These are phyloP conservation scores for Sipha maydis DNA, from an alignment of 2,888 invertebrate species.

Conservation along the genomic window DNA sequence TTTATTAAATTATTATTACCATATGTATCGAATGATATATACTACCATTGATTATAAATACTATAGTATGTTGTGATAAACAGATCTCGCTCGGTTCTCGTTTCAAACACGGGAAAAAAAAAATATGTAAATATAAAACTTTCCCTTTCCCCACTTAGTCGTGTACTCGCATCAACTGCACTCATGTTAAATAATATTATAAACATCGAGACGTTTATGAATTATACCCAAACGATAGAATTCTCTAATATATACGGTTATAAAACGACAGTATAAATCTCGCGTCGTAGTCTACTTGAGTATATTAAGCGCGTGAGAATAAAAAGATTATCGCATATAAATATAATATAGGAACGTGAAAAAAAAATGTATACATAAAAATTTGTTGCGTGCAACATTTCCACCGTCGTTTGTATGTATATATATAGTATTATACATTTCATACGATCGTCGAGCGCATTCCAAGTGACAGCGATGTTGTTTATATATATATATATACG, in stretches of 20 bases:
- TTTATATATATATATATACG: not conserved
- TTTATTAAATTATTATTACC: no score
- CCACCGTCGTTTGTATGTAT: not conserved
- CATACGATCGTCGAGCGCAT: not conserved
- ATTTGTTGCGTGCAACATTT: not conserved
- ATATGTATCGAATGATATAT: no score
- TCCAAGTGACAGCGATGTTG: not conserved
- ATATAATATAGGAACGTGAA: not conserved
- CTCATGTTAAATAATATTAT: not conserved
- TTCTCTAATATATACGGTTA: not conserved
- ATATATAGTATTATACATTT: not conserved
- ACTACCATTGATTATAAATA: no score
- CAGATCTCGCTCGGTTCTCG: no score
- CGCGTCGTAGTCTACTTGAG: not conserved
- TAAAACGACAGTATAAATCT: not conserved
- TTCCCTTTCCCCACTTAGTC: no score
- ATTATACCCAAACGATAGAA: not conserved
- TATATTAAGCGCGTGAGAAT: not conserved
- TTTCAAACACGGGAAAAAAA: no score
- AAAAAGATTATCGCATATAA: not conserved
- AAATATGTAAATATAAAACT: no score
- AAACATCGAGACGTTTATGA: not conserved
- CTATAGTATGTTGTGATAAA: no score
- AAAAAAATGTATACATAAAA: not conserved
- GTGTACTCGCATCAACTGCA: not conserved